Conservation (phyloP, 2,888 invertebrate genomes). For the Serrognathus titanus region DNA sequence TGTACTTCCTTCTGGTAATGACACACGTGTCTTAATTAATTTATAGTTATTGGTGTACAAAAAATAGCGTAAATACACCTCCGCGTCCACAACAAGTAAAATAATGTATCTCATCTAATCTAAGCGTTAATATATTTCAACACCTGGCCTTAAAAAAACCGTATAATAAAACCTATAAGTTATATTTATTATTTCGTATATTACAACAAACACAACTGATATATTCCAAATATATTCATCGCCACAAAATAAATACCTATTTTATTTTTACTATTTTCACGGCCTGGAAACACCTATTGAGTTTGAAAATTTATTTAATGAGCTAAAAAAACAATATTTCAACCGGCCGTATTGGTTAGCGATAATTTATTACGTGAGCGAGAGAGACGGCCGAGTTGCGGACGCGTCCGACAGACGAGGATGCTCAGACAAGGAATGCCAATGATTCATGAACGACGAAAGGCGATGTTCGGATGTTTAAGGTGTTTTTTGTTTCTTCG, state of each 20-base stretch:
- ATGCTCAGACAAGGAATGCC: slow-evolving; percentile 40
- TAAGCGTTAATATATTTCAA: slow-evolving; percentile 16
- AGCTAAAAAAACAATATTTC: slow-evolving; percentile 49
- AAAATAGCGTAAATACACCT: too few relatives aligned
- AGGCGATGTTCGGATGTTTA: slow-evolving; percentile 49
- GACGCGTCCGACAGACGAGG: slow-evolving; percentile 21
- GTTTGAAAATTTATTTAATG: slow-evolving; percentile 49
- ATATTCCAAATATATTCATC: slow-evolving; percentile 45
- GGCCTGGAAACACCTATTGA: slow-evolving; percentile 45
- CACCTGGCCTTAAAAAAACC: slow-evolving; percentile 11
- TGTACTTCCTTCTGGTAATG: too few relatives aligned
- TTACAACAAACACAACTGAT: slow-evolving; percentile 44
- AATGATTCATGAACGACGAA: slow-evolving; percentile 50
- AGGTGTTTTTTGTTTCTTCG: slow-evolving; percentile 41
- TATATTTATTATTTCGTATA: slow-evolving; percentile 30
- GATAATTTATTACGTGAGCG: slow-evolving; percentile 41
- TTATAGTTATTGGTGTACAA: too few relatives aligned
- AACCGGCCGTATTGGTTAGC: slow-evolving; percentile 44
- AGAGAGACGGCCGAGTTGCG: slow-evolving; percentile 28
- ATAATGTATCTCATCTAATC: slow-evolving; percentile 26
- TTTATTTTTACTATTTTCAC: slow-evolving; percentile 41
- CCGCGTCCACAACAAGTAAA: too few relatives aligned
- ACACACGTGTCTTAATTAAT: too few relatives aligned
- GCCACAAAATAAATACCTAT: slow-evolving; percentile 41
- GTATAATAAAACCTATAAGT: slow-evolving; percentile 15